Evolutionary conservation across 2,797 vertebrate species (phyloP).

Genomic region (Vipera latastei): DNA sequence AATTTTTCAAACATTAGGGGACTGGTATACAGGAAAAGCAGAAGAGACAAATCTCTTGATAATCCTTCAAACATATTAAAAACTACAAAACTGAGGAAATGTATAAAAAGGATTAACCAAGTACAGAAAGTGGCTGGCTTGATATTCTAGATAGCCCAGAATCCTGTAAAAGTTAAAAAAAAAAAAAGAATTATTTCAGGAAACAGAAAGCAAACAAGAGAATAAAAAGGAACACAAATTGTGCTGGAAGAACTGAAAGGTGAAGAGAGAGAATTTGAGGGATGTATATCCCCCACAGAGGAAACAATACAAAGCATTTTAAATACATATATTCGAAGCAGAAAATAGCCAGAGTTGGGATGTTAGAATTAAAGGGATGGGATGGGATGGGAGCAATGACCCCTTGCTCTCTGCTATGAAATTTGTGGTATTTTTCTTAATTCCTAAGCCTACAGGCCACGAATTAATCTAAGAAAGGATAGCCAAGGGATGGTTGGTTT

Average conservation of each 20-base stretch:
- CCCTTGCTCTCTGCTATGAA: background rate
- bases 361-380: background rate
- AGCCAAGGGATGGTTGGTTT: background rate
- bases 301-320: background rate
- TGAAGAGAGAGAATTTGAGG: background rate
- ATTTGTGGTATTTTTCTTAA: background rate
- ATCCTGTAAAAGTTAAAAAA: background rate
- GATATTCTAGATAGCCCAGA: background rate
- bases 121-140: background rate
- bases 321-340: background rate
- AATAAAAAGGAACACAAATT: background rate
- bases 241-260: background rate
- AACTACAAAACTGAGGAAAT: background rate
- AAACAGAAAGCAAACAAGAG: background rate
- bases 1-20: too few relatives aligned
- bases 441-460: background rate
- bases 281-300: background rate
- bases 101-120: background rate
- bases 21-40: too few relatives aligned
- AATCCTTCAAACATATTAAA: too few relatives aligned
- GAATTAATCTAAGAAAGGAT: background rate
- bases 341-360: background rate
- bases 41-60: too few relatives aligned
- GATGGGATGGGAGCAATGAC: background rate
- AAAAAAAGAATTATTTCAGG: background rate